Evolutionary conservation across 1,140 invertebrate species (phyloP), one percentile per base, ranked within the genome.

Genomic region (Aphis craccivora): DNA sequence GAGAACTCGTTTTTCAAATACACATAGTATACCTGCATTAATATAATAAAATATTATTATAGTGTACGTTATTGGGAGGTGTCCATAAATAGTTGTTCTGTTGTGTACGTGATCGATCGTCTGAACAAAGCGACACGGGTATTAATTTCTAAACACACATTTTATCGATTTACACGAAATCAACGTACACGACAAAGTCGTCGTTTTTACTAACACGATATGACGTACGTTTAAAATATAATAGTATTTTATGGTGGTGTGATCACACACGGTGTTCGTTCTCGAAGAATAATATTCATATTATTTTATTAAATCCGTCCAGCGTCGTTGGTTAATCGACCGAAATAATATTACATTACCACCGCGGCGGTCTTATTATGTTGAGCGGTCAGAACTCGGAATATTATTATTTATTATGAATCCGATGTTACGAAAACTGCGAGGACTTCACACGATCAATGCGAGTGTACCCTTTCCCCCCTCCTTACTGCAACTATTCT

Each of bases 31-130:
- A 14, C 60, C 14, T 67, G 30, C 30, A 18, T 51, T 51, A 6
- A 76, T 76, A 76, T 76, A 76, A n/a, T 76, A 76, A 14, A 76
- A n/a, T 76, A 76, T 89, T 91, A 51, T 45, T 93, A 35, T 25
- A 37, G 20, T 84, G 91, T 92, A 81, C 76, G 76, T 86, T 84
- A 55, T 84, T 55, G 81, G 91, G 48, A 86, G 91, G 81, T 86
- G 91, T 92, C 76, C 91, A 53, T 84, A 55, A 84, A 86, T 53
- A 93, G 81, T 37, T 43, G 81, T 84, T 90, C 48, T 23, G 45
- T 37, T n/a, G 48, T 51, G 30, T 55, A 89, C 88, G 88, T 55
- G 88, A 89, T 89, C 88, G 51, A 89, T 89, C 22, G 48, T 23
- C 14, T 51, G 88, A 40, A 55, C 48, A 35, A 53, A 11, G 22